A percentile compares a stretch with the other conserved stretches of the same genome.
Evolutionary conservation across 2,888 invertebrate genomes (phyloP).

Genomic region (Eupithecia exiguata): DNA sequence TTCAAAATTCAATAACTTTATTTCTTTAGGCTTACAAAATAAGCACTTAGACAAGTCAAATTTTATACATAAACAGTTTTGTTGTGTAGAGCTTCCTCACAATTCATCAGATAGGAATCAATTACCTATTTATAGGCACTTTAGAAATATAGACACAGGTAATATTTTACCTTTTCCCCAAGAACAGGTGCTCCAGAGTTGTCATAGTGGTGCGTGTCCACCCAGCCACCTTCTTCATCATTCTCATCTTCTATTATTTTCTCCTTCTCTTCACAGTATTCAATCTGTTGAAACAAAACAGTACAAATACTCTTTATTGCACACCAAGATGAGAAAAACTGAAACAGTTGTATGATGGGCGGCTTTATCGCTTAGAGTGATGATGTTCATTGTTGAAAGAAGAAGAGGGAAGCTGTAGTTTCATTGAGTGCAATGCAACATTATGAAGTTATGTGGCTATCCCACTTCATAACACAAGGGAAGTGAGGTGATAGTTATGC

Average conservation of each 20-base stretch:
- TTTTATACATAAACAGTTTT: too few relatives aligned
- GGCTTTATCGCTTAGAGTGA: too few relatives aligned
- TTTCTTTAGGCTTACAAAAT: too few relatives aligned
- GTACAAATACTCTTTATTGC: too few relatives aligned
- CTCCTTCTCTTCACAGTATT: slow-evolving; percentile 95
- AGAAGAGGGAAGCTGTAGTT: not conserved
- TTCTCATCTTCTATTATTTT: slow-evolving; percentile 94
- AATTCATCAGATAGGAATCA: not conserved
- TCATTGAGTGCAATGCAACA: not conserved
- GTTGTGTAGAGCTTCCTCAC: not conserved
- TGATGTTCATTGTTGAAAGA: not conserved
- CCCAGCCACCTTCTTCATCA: slow-evolving; percentile 97
- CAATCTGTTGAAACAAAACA: slow-evolving; percentile 84
- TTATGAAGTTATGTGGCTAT: not conserved
- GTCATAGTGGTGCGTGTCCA: slow-evolving; percentile 97
- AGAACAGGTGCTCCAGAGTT: slow-evolving; percentile 85
- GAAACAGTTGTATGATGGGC: too few relatives aligned
- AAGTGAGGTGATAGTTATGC: not conserved
- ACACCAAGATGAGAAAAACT: too few relatives aligned
- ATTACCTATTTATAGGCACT: not conserved
- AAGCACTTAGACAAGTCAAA: too few relatives aligned
- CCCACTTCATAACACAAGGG: not conserved
- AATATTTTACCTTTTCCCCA: slow-evolving; percentile 86
- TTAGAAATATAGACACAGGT: not conserved
- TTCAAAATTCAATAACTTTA: too few relatives aligned